Conservation (phyloP, 2,797 vertebrate genomes). For the Astyanax mexicanus region DNA sequence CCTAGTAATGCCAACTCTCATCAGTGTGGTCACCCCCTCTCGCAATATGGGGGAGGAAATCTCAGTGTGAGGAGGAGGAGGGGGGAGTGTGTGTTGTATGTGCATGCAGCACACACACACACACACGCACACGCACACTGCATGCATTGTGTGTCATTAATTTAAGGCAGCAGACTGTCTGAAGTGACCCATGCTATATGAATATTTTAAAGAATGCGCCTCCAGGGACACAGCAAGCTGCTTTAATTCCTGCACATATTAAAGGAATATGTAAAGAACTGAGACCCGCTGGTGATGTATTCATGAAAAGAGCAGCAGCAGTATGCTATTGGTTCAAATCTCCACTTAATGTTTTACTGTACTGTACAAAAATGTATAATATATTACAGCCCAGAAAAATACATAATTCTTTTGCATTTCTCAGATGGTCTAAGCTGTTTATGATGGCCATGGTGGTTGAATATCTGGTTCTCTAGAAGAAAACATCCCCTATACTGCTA, state of each 20-base stretch:
- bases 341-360: too few species aligned
- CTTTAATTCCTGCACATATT: constrained; percentile 11
- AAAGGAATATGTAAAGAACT: constrained; percentile 5
- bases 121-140: constrained; percentile 21
- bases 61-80: constrained; percentile 1
- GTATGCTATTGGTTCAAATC: too few species aligned
- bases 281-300: constrained; percentile 13
- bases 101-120: not conserved
- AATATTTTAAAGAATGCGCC: constrained; percentile 29
- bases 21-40: constrained; percentile 30
- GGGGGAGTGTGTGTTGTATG: constrained; percentile 21
- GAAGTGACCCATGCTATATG: constrained; percentile 26
- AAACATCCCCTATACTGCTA: too few species aligned
- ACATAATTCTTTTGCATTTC: too few species aligned
- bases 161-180: constrained; percentile 29
- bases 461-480: too few species aligned
- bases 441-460: too few species aligned
- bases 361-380: too few species aligned
- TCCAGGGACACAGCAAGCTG: constrained; percentile 13
- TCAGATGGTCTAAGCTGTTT: too few species aligned
- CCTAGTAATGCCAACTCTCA: constrained; percentile 50
- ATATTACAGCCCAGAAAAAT: too few species aligned
- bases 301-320: not conserved
- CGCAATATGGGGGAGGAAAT: constrained; percentile 38
- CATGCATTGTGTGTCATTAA: constrained; percentile 32